Evolutionary conservation across 1,140 invertebrate species (phyloP), one percentile per base, ranked within the genome.

Genomic region (Asbolus verrucosus): DNA sequence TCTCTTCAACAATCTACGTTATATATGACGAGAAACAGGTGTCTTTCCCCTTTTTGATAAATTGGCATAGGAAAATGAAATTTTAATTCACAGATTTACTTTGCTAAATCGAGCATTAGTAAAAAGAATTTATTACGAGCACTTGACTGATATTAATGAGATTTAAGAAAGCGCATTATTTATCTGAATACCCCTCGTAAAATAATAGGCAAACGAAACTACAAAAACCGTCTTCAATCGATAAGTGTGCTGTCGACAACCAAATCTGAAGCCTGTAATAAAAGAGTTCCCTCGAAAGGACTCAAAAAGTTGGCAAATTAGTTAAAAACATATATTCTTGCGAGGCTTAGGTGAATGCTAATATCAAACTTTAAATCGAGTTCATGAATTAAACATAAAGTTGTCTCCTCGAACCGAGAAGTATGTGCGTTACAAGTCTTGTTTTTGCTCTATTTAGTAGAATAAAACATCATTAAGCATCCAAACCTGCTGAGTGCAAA

Each of bases 351-450:
- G 46, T 54, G 46, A 24, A 54, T 11, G n/a, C 21, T 54, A 27
- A 24, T 27, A 54, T 13, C 19, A 27, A 54, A 54, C 46, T 54
- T 54, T 54, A 54, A 54, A 54, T 54, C 46, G 46, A 24, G 19
- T 54, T 63, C 61, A 63, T 63, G 61, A 63, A 63, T 63, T 38
- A 63, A 63, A 63, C 33, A 63, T 63, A 9, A 62, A 62, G 59
- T 62, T 30, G 36, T 38, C 59, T 54, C 46, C 15, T 43, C 39
- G 39, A 43, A 43, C 39, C 15, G 39, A 59, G 30, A 62, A 62
- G 36, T 38, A 39, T 38, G 30, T 62, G 36, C 15, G 59, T 62
- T 62, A 39, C 31, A 36, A 62, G 36, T 62, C 30, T 33, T 62
- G 30, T 62, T 62, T 39, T 62, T 62, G 30, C 36, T 38, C 30